phyloP scores from a whole-genome alignment of 1,140 invertebrate genomes.

The Drosophila grimshawi region DNA sequence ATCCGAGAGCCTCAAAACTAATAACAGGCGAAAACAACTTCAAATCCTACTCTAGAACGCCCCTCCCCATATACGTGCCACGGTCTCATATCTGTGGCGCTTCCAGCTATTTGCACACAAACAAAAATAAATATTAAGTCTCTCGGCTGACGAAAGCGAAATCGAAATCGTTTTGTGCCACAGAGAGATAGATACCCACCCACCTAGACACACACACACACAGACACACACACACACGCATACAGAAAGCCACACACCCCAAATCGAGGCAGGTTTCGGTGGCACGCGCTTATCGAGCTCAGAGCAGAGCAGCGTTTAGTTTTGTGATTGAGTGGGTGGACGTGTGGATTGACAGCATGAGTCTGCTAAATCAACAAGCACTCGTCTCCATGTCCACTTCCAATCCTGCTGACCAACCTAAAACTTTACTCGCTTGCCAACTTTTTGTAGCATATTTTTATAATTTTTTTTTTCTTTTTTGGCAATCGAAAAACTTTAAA shows the following conservation, averaged over 20 bases:
- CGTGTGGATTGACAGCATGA: conserved; percentile 83
- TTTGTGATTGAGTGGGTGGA: conserved; percentile 82
- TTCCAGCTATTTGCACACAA: conserved; percentile 83
- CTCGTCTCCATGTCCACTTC: conserved; percentile 3
- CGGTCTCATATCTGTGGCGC: conserved; percentile 47
- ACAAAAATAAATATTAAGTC: conserved; percentile 83
- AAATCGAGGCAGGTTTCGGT: conserved; percentile 29
- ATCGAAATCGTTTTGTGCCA: conserved; percentile 70
- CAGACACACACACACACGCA: not conserved
- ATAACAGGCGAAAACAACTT: conserved; percentile 11
- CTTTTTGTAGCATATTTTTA: not conserved
- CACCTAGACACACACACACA: not conserved
- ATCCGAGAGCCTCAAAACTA: conserved; percentile 34
- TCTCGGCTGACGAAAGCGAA: conserved; percentile 67
- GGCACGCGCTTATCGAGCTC: conserved; percentile 74
- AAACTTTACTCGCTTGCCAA: conserved; percentile 13
- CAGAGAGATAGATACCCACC: conserved; percentile 17
- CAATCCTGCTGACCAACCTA: not conserved
- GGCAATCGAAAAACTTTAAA: conserved; percentile 49
- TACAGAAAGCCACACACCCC: conserved; percentile 2
- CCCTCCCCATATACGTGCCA: not conserved
- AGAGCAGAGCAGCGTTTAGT: conserved; percentile 75
- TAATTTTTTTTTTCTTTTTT: not conserved
- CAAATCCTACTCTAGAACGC: not conserved
- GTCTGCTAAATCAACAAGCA: conserved; percentile 78